These are phyloP conservation scores for Notodonta dromedarius DNA, from an alignment of 2,888 invertebrate genomes.

Conservation along the genomic window DNA sequence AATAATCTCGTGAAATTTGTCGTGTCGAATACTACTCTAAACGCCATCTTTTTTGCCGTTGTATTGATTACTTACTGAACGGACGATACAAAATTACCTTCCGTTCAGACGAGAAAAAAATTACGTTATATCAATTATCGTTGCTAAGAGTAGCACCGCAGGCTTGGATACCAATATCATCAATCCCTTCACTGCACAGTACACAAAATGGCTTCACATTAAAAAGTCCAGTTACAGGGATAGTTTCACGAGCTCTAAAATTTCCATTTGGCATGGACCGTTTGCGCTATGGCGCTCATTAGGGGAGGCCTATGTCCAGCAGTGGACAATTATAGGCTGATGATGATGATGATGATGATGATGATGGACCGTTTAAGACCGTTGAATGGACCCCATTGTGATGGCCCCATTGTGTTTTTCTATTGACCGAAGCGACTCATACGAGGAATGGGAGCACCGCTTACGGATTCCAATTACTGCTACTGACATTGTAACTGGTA, in stretches of 20 bases:
- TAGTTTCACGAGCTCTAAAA: conserved; percentile 69
- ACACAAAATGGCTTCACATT: conserved; percentile 22
- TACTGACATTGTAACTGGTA: conserved; percentile 63
- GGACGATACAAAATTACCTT: too few relatives aligned
- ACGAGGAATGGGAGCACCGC: conserved; percentile 55
- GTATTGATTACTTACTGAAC: too few relatives aligned
- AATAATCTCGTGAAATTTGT: too few relatives aligned
- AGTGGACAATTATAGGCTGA: too few relatives aligned
- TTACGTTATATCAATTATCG: too few relatives aligned
- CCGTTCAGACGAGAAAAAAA: too few relatives aligned
- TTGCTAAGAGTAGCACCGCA: too few relatives aligned
- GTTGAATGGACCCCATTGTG: conserved; percentile 71
- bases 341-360: too few relatives aligned
- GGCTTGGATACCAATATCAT: background rate
- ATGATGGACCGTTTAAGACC: conserved; percentile 74
- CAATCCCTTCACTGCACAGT: conserved; percentile 5
- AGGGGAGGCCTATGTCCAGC: too few relatives aligned
- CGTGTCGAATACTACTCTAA: too few relatives aligned
- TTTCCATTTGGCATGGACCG: conserved; percentile 75
- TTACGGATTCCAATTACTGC: conserved; percentile 71
- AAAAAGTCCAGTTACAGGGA: conserved; percentile 58
- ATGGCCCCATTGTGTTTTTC: conserved; percentile 74
- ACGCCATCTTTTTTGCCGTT: too few relatives aligned
- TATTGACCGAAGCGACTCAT: conserved; percentile 71
- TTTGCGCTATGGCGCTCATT: too few relatives aligned